Evolutionary conservation across 2,113 vertebrate genomes (phyloP).

Genomic region (Pipra filicauda): DNA sequence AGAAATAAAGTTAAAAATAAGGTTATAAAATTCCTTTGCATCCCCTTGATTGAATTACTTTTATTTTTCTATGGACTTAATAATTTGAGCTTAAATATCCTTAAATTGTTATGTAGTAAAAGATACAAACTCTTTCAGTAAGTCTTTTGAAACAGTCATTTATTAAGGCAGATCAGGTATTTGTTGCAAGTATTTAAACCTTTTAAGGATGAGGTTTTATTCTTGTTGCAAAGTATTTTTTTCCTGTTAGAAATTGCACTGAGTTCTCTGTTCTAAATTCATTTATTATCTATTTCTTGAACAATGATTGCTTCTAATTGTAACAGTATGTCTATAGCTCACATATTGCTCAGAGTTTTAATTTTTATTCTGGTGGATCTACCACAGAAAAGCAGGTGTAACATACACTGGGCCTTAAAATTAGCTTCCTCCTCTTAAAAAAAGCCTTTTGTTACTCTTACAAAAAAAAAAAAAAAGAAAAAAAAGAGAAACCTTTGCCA

Average conservation of each 20-base stretch:
- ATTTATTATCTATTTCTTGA: not conserved
- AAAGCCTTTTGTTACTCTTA: not conserved
- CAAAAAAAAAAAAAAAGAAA: fast-evolving
- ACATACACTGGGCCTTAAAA: not conserved
- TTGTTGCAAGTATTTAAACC: not conserved
- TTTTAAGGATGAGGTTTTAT: not conserved
- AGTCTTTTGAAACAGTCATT: not conserved
- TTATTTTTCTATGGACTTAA: not conserved
- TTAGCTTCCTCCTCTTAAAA: not conserved
- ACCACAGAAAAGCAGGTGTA: not conserved
- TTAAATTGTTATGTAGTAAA: not conserved
- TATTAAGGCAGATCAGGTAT: not conserved
- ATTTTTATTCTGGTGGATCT: not conserved
- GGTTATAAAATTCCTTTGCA: not conserved
- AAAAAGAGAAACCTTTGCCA: fast-evolving
- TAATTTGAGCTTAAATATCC: not conserved
- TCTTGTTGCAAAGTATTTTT: not conserved
- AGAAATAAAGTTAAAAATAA: not conserved
- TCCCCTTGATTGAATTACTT: not conserved
- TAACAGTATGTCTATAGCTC: not conserved
- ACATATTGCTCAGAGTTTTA: not conserved
- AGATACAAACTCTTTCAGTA: not conserved
- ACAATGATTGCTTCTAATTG: not conserved
- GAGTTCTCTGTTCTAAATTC: not conserved
- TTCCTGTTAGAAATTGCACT: not conserved